Evolutionary conservation across 2,797 vertebrate species (phyloP).

Genomic region (Helarctos malayanus): DNA sequence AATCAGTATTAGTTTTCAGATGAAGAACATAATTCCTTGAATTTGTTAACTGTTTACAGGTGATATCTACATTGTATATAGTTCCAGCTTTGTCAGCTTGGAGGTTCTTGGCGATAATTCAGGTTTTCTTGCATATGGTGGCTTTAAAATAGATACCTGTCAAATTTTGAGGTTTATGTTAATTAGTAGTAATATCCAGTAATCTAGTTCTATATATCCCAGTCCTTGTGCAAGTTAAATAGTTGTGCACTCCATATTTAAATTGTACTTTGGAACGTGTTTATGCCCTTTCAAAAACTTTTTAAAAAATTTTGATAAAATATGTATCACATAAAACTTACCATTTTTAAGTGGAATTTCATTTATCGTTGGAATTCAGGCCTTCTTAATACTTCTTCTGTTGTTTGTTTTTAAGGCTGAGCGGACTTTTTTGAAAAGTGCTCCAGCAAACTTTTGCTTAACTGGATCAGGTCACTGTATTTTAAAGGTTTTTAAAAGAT

Average conservation of each 20-base stretch:
- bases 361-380: constrained; percentile 53
- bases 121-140: constrained; percentile 9
- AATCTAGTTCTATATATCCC: constrained; percentile 8
- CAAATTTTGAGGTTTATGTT: neutral
- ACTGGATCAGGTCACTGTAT: neutral
- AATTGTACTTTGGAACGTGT: neutral
- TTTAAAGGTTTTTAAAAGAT: constrained; percentile 51
- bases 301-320: neutral
- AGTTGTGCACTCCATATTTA: constrained; percentile 59
- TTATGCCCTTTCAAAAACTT: constrained; percentile 35
- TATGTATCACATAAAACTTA: neutral
- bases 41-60: neutral
- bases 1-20: neutral
- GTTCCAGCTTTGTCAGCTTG: neutral
- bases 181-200: constrained; percentile 10
- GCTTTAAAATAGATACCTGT: constrained; percentile 9
- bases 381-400: constrained; percentile 52
- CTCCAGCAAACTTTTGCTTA: constrained; percentile 19
- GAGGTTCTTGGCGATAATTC: neutral
- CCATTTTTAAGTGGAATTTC: constrained; percentile 8
- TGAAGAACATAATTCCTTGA: neutral
- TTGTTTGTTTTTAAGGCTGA: constrained; percentile 54
- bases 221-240: neutral
- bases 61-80: neutral
- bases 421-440: constrained; percentile 41